Evolutionary conservation across 2,113 vertebrate genomes (phyloP).

Genomic region (Martes martes): DNA sequence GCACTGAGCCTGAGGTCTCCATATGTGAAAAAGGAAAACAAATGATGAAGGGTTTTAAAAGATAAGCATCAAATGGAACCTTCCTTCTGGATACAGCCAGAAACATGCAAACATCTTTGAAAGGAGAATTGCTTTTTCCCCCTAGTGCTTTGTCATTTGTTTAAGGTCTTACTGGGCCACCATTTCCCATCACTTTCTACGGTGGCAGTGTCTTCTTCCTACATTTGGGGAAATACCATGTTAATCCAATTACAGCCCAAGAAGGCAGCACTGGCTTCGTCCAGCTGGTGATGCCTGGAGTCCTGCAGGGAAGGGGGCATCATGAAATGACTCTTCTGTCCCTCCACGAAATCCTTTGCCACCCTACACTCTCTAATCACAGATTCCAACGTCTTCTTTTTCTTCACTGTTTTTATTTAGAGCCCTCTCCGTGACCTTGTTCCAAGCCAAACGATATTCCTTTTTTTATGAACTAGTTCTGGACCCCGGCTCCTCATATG

Average conservation of each 20-base stretch:
- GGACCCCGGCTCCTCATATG: neutral
- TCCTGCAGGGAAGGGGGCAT: too few relatives aligned
- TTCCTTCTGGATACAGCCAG: neutral
- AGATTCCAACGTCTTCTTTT: neutral
- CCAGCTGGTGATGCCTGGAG: neutral
- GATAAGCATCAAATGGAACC: neutral
- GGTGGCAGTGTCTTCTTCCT: neutral
- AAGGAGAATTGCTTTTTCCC: neutral
- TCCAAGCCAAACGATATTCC: slow-evolving; percentile 71
- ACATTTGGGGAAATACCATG: neutral
- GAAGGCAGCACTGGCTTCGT: neutral
- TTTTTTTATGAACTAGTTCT: slow-evolving; percentile 27
- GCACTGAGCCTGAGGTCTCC: neutral
- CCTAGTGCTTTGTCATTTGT: neutral
- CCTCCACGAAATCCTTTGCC: neutral
- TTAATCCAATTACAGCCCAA: neutral
- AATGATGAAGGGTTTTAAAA: neutral
- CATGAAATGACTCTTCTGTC: neutral
- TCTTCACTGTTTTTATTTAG: slow-evolving; percentile 50
- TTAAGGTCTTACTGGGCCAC: neutral
- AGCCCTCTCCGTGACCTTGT: neutral
- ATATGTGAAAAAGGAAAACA: neutral
- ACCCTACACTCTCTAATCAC: neutral
- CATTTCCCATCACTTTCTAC: neutral
- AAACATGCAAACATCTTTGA: neutral